A percentile compares a stretch with the other conserved stretches of the same genome.
Conservation (phyloP, 2,797 vertebrate species). For the Phataginus tricuspis region DNA sequence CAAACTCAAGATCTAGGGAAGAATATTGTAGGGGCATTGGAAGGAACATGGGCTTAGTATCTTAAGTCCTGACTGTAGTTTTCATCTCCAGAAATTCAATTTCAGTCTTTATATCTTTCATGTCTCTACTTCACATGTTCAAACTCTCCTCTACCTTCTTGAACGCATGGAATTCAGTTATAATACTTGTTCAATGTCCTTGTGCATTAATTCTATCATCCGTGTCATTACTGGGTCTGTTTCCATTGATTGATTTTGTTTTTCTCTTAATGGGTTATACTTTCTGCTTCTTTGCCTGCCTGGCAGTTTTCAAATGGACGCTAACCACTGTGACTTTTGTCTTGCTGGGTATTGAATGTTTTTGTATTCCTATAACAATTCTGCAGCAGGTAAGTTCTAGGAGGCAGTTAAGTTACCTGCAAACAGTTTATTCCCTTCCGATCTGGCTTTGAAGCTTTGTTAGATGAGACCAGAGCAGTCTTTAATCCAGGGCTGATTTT, state of each 20-base stretch:
- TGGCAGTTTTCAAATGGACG: background rate
- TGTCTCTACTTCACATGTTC: background rate
- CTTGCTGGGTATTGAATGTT: background rate
- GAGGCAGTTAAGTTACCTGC: background rate
- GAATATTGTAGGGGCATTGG: background rate
- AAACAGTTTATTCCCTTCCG: background rate
- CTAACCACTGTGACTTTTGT: background rate
- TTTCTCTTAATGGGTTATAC: background rate
- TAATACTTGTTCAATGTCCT: background rate
- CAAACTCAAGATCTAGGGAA: background rate
- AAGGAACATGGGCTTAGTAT: background rate
- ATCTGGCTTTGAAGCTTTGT: background rate
- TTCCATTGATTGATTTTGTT: background rate
- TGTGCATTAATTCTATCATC: background rate
- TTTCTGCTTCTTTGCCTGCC: background rate
- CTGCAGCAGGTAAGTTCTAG: background rate
- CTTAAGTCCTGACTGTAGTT: background rate
- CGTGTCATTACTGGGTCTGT: background rate
- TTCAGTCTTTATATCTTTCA: background rate
- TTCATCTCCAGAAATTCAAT: constrained; percentile 4
- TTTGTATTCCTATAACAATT: background rate
- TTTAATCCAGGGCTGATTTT: background rate
- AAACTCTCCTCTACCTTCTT: background rate
- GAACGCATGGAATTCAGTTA: background rate
- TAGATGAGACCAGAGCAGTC: background rate